phyloP scores from a whole-genome alignment of 1,140 invertebrate species.

The Bicyclus anynana region DNA sequence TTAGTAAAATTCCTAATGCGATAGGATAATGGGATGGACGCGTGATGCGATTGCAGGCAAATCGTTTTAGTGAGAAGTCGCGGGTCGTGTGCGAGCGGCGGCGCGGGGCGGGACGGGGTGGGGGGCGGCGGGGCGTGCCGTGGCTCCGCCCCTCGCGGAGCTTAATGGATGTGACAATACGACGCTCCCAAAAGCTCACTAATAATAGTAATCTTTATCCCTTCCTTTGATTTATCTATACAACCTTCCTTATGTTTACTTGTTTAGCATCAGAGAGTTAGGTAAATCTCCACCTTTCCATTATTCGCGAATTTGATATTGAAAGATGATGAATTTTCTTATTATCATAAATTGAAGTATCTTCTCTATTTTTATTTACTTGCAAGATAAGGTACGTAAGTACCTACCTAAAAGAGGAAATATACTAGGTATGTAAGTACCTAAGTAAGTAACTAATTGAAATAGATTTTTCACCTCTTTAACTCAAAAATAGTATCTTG shows the following conservation, averaged over 20 bases:
- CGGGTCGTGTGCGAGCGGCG: constrained; percentile 26
- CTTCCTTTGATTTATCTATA: constrained; percentile 38
- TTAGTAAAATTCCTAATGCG: constrained; percentile 30
- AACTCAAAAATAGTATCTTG: too few relatives aligned
- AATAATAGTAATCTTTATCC: constrained; percentile 67
- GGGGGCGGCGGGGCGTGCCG: constrained; percentile 43
- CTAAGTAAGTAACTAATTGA: too few relatives aligned
- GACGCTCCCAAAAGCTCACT: constrained; percentile 61
- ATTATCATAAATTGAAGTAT: too few relatives aligned
- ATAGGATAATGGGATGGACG: constrained; percentile 45
- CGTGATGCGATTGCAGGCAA: constrained; percentile 68
- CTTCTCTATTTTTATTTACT: too few relatives aligned
- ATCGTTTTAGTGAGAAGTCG: constrained; percentile 64
- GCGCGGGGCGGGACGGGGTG: constrained; percentile 34
- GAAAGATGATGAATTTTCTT: neutral
- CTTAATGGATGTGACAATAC: constrained; percentile 73
- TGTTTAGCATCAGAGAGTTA: neutral
- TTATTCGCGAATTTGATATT: neutral
- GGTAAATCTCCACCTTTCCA: neutral
- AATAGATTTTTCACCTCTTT: too few relatives aligned
- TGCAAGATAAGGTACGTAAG: too few relatives aligned
- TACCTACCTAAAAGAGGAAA: too few relatives aligned
- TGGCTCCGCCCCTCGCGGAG: constrained; percentile 46
- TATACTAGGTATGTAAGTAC: neutral
- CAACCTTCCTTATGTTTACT: constrained; percentile 20